Evolutionary conservation across 1,140 invertebrate genomes (phyloP).

Genomic region (Centruroides sculpturatus): DNA sequence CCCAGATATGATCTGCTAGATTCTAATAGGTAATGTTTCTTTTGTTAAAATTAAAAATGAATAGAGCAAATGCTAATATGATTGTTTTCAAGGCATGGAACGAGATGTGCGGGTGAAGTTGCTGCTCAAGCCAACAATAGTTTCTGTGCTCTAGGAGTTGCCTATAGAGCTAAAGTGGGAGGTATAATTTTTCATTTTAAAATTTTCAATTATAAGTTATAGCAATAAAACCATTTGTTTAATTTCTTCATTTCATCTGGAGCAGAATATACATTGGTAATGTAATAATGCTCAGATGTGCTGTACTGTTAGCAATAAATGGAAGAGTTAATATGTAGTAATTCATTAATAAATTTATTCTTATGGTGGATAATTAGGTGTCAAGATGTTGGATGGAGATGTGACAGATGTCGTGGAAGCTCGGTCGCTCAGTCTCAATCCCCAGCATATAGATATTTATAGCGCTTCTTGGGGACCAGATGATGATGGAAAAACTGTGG

Average conservation of each 20-base stretch:
- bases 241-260: no score
- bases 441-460: constrained; percentile 56
- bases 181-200: constrained; percentile 38
- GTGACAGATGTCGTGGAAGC: constrained; percentile 81
- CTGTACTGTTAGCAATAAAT: no score
- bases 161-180: constrained; percentile 81
- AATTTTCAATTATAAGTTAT: no score
- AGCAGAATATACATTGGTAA: no score
- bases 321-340: no score
- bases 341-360: no score
- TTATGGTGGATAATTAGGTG: constrained; percentile 36
- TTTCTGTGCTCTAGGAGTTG: constrained; percentile 91
- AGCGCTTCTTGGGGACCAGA: constrained; percentile 89
- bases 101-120: constrained; percentile 95
- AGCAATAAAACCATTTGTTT: no score
- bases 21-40: constrained; percentile 47
- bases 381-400: constrained; percentile 78
- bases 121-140: constrained; percentile 93
- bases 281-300: no score
- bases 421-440: constrained; percentile 33
- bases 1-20: constrained; percentile 75
- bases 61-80: constrained; percentile 1
- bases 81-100: constrained; percentile 58
- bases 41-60: no score
- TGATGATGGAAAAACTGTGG: constrained; percentile 94